Evolutionary conservation across 1,140 invertebrate genomes (phyloP), one percentile per base, ranked within the genome.

Genomic region (Diabrotica undecimpunctata): DNA sequence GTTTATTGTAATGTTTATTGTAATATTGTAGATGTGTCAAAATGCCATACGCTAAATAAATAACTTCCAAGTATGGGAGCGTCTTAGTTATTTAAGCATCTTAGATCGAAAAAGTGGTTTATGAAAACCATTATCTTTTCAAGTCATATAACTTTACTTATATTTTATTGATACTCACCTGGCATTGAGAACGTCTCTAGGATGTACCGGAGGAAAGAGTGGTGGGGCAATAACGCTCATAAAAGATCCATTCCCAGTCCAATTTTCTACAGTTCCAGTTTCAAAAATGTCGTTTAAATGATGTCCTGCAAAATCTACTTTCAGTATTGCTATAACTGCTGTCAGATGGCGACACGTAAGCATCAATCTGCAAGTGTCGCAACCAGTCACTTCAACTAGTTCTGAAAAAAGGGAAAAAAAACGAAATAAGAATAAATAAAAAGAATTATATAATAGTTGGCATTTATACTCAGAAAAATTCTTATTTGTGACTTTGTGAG

Each of bases 321-420:
- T 69, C 38, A 75, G 41, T 37, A 77, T 70, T n/a, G 70, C 74
- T 37, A 77, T 76, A 55, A 75, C 70, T 36, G 74, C 69, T 58
- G 62, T 70, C 6, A 76, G 67, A 61, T 72, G 70, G 11, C 74
- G 67, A 62, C 76, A 77, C 51, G 76, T 76, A 12, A 77, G 61
- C 59, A 69, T 66, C 25, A 77, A 58, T 39, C 59, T 64, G 55
- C 73, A 75, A 55, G 70, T 69, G 37, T 74, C 74, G 62, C 73
- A 77, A 61, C 71, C 72, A 41, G 65, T 74, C 12, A 67, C 66
- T 68, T 70, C 62, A n/a, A 77, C 74, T 56, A 69, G 71, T 72
- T 77, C 76, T 77, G 63, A 7, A 75, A 72, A 25, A 25, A 25
- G 1, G 4, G 25, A 25, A 4, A 25, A 4, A 25, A 25, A 25